Conservation (phyloP, 92 coral and sea anemone species). For the Porites rus region DNA sequence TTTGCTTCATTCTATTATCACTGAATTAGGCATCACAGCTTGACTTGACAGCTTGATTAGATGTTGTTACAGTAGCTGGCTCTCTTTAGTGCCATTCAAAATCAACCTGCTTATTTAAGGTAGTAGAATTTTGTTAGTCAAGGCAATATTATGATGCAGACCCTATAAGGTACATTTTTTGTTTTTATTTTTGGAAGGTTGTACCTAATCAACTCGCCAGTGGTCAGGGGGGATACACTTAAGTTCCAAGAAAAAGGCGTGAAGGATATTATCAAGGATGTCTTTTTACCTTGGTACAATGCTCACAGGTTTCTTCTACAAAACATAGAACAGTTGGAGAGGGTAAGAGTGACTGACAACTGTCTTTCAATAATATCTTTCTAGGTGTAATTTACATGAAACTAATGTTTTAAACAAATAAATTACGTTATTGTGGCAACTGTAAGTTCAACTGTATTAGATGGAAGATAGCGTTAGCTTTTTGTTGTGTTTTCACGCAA, state of each 20-base stretch:
- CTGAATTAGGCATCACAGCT: too few species aligned
- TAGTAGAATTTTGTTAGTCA: not conserved
- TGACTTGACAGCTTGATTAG: too few species aligned
- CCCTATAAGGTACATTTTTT: not conserved
- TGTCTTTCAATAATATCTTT: not conserved
- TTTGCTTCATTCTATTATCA: too few species aligned
- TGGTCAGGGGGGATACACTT: conserved; percentile 96
- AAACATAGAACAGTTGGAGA: conserved; percentile 87
- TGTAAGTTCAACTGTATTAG: too few species aligned
- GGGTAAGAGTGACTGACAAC: conserved; percentile 58
- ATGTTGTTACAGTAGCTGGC: too few species aligned
- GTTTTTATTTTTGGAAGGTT: conserved; percentile 60
- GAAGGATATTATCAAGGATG: conserved; percentile 97
- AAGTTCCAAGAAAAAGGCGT: conserved; percentile 99
- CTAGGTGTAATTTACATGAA: too few species aligned
- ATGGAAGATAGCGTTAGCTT: too few species aligned
- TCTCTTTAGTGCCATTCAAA: too few species aligned
- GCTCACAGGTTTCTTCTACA: conserved; percentile 95
- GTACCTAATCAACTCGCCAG: conserved; percentile 98
- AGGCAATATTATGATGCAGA: not conserved
- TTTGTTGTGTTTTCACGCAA: too few species aligned
- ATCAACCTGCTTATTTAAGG: too few species aligned
- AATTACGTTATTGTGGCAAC: too few species aligned
- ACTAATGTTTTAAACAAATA: too few species aligned
- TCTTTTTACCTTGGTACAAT: conserved; percentile 98